phyloP scores from a whole-genome alignment of 2,888 invertebrate genomes.

The Bruchidius siliquastri region DNA sequence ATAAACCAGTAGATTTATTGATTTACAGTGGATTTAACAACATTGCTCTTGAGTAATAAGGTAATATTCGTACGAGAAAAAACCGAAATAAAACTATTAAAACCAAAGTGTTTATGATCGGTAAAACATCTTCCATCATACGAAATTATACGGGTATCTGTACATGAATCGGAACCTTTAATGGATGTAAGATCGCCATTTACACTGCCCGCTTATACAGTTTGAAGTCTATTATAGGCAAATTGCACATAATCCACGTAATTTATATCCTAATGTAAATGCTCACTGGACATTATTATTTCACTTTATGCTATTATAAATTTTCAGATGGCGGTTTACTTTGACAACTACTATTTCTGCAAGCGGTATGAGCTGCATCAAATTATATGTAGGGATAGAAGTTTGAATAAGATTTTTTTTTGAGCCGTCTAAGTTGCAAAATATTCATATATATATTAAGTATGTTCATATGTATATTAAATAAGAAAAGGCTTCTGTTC shows the following conservation, averaged over 20 bases:
- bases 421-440: no score
- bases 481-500: no score
- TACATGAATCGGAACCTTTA: background rate
- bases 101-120: background rate
- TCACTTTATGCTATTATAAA: background rate
- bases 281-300: background rate
- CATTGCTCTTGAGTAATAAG: no score
- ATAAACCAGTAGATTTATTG: no score
- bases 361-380: background rate
- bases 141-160: background rate
- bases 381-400: background rate
- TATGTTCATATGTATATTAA: no score
- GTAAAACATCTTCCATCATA: background rate
- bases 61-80: no score
- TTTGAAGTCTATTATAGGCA: conserved; percentile 8
- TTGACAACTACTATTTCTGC: no score
- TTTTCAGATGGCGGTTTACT: background rate
- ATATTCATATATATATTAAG: no score
- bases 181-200: background rate
- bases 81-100: background rate
- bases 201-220: conserved; percentile 1
- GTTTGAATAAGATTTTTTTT: background rate
- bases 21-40: no score
- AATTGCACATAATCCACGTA: conserved; percentile 8
- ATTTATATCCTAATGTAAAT: conserved; percentile 5